Percentiles rank a stretch among this genome's conserved stretches.
Evolutionary conservation across 2,888 invertebrate genomes (phyloP).

Genomic region (Trilocha varians): DNA sequence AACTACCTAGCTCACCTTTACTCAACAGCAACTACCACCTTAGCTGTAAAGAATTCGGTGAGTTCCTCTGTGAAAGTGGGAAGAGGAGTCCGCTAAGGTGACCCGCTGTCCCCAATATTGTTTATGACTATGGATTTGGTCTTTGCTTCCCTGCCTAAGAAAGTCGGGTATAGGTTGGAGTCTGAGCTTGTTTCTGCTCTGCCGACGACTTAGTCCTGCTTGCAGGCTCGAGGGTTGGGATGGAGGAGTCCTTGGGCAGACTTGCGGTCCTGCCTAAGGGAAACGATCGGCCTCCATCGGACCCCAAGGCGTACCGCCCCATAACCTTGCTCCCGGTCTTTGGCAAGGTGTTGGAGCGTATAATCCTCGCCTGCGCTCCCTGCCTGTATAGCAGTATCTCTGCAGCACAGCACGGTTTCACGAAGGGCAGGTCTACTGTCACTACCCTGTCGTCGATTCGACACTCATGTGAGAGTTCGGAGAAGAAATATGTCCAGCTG

Average conservation of each 20-base stretch:
- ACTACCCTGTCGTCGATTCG: too few relatives aligned
- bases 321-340: constrained; percentile 21
- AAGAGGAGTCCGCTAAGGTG: not conserved
- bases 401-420: too few relatives aligned
- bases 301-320: constrained; percentile 21
- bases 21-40: constrained; percentile 17
- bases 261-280: constrained; percentile 16
- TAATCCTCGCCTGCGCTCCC: too few relatives aligned
- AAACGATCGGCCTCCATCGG: not conserved
- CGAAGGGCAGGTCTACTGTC: too few relatives aligned
- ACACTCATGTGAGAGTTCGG: too few relatives aligned
- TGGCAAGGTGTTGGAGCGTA: too few relatives aligned
- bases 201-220: constrained; percentile 39
- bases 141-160: constrained; percentile 10
- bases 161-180: not conserved
- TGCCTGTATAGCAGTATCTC: too few relatives aligned
- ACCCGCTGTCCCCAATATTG: constrained; percentile 20
- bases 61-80: constrained; percentile 19
- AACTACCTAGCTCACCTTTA: constrained; percentile 31
- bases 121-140: constrained; percentile 21
- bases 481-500: too few relatives aligned
- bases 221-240: constrained; percentile 23
- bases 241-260: constrained; percentile 26
- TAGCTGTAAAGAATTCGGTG: constrained; percentile 12
- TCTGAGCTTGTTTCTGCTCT: constrained; percentile 18